Percentiles rank a stretch among this genome's conserved stretches.
Conservation (phyloP, 2,888 invertebrate genomes). For the Agonopterix heracliana region DNA sequence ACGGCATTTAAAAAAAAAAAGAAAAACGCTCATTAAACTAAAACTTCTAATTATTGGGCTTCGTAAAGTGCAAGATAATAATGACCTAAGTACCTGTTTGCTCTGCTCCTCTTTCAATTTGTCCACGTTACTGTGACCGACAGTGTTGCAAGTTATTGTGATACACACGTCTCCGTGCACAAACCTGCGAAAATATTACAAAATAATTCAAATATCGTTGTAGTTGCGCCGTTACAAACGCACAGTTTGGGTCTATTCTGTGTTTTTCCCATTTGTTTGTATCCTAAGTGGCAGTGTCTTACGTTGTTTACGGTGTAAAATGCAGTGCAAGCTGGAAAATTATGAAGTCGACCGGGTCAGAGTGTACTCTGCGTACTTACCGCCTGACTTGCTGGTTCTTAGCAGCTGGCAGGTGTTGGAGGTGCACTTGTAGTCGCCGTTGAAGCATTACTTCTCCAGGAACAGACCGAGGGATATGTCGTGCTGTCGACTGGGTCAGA, state of each 20-base stretch:
- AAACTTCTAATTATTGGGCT: too few relatives aligned
- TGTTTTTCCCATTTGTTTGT: too few relatives aligned
- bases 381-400: conserved; percentile 90
- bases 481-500: too few relatives aligned
- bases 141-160: conserved; percentile 80
- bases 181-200: conserved; percentile 68
- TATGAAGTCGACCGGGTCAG: too few relatives aligned
- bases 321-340: too few relatives aligned
- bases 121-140: conserved; percentile 70
- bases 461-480: conserved; percentile 97
- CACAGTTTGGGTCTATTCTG: too few relatives aligned
- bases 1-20: too few relatives aligned
- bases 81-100: conserved; percentile 51
- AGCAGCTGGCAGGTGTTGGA: conserved; percentile 86
- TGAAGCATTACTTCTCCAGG: conserved; percentile 94
- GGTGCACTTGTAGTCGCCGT: conserved; percentile 88
- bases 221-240: neutral
- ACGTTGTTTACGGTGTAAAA: too few relatives aligned
- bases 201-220: neutral
- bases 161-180: conserved; percentile 94
- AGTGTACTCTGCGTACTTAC: conserved; percentile 27
- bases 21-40: too few relatives aligned
- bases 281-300: too few relatives aligned
- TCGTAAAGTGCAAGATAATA: too few relatives aligned
- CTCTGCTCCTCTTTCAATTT: conserved; percentile 52